These are phyloP conservation scores for Helicolenus hilgendorfi DNA, from an alignment of 2,797 vertebrate genomes.

Conservation along the genomic window DNA sequence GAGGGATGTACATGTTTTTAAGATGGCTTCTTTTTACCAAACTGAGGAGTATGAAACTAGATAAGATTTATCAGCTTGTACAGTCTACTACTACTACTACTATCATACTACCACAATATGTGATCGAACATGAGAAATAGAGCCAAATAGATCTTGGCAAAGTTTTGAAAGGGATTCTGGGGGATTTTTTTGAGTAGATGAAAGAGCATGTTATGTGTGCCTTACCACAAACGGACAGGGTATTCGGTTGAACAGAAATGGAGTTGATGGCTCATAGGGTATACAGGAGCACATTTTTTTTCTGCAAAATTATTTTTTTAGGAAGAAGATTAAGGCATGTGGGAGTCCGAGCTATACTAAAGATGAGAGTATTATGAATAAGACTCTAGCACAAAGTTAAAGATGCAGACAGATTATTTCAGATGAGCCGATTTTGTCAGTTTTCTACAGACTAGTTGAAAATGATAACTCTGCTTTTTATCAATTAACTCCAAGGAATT, in stretches of 20 bases:
- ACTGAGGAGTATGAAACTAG: not conserved
- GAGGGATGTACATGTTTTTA: not conserved
- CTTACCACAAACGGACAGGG: conserved; percentile 19
- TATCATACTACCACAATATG: not conserved
- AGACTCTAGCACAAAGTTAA: not conserved
- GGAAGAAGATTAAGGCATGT: not conserved
- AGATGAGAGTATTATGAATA: not conserved
- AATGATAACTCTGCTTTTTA: conserved; percentile 24
- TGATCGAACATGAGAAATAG: not conserved
- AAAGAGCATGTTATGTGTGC: conserved; percentile 26
- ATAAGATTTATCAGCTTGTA: not conserved
- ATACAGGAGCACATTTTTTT: not conserved
- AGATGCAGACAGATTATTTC: not conserved
- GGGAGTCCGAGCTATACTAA: not conserved
- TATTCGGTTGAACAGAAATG: conserved; percentile 21
- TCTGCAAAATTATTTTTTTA: not conserved
- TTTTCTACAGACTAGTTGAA: conserved; percentile 47
- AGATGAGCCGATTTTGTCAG: not conserved
- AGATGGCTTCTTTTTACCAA: not conserved
- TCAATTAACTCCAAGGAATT: conserved; percentile 50
- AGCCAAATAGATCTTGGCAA: conserved; percentile 9
- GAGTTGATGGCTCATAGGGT: not conserved
- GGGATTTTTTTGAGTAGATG: conserved; percentile 1
- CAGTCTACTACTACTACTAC: not conserved
- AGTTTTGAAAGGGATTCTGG: not conserved